Conservation (phyloP, 1,140 invertebrate species). For the Andricus grossulariae region DNA sequence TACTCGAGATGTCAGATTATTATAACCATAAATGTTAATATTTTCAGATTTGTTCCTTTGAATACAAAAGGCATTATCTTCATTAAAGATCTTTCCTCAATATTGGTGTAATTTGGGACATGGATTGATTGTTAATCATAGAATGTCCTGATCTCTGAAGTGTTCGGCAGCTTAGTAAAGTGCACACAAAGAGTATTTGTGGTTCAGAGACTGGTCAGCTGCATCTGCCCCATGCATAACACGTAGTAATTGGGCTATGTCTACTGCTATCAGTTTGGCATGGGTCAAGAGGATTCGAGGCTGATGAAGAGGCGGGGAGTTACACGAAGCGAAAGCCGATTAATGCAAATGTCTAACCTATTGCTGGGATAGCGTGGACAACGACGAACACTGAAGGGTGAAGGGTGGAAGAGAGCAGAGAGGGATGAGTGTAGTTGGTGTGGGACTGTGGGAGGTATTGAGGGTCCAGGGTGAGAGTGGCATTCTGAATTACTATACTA, state of each 20-base stretch:
- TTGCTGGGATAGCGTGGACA: constrained; percentile 22
- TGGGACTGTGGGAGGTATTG: background rate
- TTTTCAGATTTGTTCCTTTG: too few species aligned
- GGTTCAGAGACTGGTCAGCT: background rate
- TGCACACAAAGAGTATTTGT: too few species aligned
- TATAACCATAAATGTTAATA: too few species aligned
- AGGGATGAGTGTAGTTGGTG: constrained; percentile 10
- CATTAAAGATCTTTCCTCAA: too few species aligned
- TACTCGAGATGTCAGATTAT: too few species aligned
- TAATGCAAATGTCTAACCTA: constrained; percentile 50
- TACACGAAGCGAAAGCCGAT: constrained; percentile 39
- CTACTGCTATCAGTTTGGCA: background rate
- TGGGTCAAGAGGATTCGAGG: constrained; percentile 40
- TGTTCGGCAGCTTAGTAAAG: too few species aligned
- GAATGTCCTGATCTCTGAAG: too few species aligned
- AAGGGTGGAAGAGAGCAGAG: background rate
- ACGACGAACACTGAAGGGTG: background rate
- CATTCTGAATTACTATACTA: too few species aligned
- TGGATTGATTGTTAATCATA: too few species aligned
- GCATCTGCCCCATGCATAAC: constrained; percentile 9
- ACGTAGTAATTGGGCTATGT: constrained; percentile 32
- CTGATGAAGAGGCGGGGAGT: constrained; percentile 10
- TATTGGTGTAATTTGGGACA: too few species aligned
- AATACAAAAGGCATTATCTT: too few species aligned
- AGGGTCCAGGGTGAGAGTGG: too few species aligned